phyloP scores from a whole-genome alignment of 2,113 vertebrate species.

The Thermophis baileyi region DNA sequence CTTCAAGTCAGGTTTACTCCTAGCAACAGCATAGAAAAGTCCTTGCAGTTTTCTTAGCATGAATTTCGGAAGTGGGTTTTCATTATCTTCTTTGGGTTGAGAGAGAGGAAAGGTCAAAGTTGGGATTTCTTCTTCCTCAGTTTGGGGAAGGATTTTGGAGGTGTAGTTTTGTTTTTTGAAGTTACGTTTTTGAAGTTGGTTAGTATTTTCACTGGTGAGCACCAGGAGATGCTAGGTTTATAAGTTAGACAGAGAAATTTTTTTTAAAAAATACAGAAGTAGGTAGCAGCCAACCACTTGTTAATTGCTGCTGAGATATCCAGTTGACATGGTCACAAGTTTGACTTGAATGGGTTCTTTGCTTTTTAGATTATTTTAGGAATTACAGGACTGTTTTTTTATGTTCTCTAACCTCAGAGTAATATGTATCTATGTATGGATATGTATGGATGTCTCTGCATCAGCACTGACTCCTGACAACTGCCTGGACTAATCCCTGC shows the following conservation, averaged over 20 bases:
- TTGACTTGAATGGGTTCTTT: background rate
- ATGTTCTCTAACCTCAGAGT: background rate
- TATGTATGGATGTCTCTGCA: background rate
- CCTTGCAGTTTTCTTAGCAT: background rate
- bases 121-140: background rate
- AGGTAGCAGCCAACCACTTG: background rate
- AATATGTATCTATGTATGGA: background rate
- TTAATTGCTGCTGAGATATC: background rate
- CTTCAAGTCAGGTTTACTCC: background rate
- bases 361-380: background rate
- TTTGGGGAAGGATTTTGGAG: background rate
- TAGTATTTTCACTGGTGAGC: background rate
- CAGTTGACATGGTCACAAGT: background rate
- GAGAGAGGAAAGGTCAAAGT: background rate
- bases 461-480: background rate
- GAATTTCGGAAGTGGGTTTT: background rate
- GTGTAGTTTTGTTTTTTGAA: background rate
- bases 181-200: background rate
- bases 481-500: background rate
- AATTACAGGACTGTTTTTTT: background rate
- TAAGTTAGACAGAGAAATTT: background rate
- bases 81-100: background rate
- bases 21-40: background rate
- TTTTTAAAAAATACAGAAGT: background rate
- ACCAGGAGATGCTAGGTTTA: background rate